Base-by-base conservation (phyloP, 2,797 vertebrate genomes). In the Balearica regulorum region DNA sequence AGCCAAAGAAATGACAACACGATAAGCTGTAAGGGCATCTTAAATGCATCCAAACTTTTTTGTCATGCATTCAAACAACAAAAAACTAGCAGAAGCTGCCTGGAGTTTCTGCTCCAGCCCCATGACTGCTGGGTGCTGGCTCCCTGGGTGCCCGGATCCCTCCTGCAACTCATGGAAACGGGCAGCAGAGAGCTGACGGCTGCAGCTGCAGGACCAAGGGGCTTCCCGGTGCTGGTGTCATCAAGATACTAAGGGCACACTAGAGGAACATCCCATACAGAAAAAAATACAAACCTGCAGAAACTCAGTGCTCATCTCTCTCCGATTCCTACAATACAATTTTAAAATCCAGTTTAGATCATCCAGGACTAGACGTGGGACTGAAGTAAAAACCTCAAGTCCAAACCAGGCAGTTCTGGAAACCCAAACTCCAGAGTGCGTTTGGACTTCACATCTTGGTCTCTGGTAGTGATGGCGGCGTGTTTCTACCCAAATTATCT, bases 91-190 rank as follows among this genome's bases (percentile, higher is more conserved):
- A 48, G 75, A 82, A 87, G 26, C 26, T 83, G 48, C 53, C 64
- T 41, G 26, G 46, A 73, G 55, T 22, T 86, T 41, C 64, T 81
- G 44, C 61, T 82, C 46, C 58, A 79, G 60, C 18, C 16, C 15
- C 4, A 0, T 11, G 41, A 24, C 26, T 24, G 29, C 41, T 28
- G 76, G 31, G 54, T 15, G 64, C 66, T 25, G 1, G 53, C 15
- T 53, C 49, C 55, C 9, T 11, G 48, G 11, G n/a, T 69, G 61
- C 43, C 64, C 16, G 2, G 28, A 46, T 10, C n/a, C 60, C 54
- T 78, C 66, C 49, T 4, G 21, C 1, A 2, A 21, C 20, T 22
- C 28, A 22, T 0, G 2, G 41, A 6, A 64, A n/a, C 0, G 0
- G 13, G 76, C 83, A 79, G 37, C 80, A 49, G 39, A 37, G 35